Evolutionary conservation across 2,113 vertebrate species (phyloP).

Genomic region (Planiliza haematocheilus): DNA sequence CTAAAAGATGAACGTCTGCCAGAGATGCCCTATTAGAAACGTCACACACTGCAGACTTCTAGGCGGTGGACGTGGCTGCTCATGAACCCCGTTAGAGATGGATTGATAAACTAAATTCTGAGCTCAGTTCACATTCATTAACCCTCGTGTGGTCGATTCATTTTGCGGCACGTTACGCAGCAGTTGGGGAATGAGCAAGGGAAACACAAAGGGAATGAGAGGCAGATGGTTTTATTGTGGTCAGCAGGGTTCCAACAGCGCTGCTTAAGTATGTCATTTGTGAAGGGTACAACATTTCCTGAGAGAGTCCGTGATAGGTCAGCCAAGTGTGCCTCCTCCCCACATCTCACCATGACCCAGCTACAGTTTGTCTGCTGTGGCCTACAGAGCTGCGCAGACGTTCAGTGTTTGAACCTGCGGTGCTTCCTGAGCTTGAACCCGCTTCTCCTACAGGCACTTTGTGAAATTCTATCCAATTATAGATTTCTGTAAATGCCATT

Average conservation of each 20-base stretch:
- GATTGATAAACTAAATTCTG: constrained; percentile 5
- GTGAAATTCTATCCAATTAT: constrained; percentile 71
- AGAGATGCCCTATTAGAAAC: background rate
- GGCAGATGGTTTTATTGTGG: constrained; percentile 23
- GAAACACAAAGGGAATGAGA: constrained; percentile 35
- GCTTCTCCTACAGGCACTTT: constrained; percentile 42
- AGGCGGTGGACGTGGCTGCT: background rate
- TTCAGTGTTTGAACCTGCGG: constrained; percentile 30
- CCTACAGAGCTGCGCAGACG: constrained; percentile 20
- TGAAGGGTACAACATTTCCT: constrained; percentile 50
- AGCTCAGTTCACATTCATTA: constrained; percentile 11
- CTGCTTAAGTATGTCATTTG: constrained; percentile 47
- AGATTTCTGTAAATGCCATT: constrained; percentile 72
- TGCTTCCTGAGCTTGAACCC: constrained; percentile 27
- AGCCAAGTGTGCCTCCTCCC: constrained; percentile 45
- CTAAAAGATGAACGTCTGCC: background rate
- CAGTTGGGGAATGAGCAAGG: constrained; percentile 31
- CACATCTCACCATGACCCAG: constrained; percentile 47
- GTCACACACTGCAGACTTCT: too few species aligned
- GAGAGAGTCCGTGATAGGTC: constrained; percentile 47
- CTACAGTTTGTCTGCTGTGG: constrained; percentile 29
- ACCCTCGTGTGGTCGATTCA: background rate
- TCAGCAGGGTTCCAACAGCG: constrained; percentile 39
- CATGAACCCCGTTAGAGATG: background rate
- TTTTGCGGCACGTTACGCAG: constrained; percentile 29